Conservation (phyloP, 2,888 invertebrate genomes). For the Aspidapion aeneum region DNA sequence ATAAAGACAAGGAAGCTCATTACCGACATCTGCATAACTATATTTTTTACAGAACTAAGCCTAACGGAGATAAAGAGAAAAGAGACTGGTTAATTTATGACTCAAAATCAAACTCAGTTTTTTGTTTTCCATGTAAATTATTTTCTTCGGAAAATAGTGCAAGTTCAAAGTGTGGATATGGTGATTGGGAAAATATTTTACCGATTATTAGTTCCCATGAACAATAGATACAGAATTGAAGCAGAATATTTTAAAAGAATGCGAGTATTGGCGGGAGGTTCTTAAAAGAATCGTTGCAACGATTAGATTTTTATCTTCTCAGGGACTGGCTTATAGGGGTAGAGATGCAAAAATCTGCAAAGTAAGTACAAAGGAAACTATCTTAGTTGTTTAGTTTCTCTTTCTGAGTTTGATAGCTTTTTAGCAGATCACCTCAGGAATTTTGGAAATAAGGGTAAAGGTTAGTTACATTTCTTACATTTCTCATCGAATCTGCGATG, state of each 20-base stretch:
- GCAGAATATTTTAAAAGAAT: not conserved
- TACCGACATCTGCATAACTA: not conserved
- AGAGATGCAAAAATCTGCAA: slow-evolving; percentile 1
- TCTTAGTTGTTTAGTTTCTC: not conserved
- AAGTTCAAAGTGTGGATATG: slow-evolving; percentile 1
- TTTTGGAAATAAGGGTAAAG: slow-evolving; percentile 1
- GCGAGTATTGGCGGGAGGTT: slow-evolving; percentile 2
- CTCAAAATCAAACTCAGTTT: slow-evolving; percentile 5
- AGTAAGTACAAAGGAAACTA: not conserved
- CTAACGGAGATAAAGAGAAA: not conserved
- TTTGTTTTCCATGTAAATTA: slow-evolving; percentile 3
- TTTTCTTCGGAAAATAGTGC: not conserved
- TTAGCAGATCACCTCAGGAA: not conserved
- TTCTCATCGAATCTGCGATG: not conserved
- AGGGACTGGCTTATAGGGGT: slow-evolving; percentile 1
- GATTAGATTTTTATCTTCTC: not conserved
- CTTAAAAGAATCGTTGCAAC: slow-evolving; percentile 3
- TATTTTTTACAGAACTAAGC: not conserved
- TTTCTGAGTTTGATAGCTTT: not conserved
- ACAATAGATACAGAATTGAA: not conserved
- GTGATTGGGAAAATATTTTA: not conserved
- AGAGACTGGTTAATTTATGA: slow-evolving; percentile 3
- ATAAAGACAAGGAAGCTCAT: not conserved
- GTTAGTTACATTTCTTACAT: too few species aligned
- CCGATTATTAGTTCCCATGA: not conserved